These are phyloP conservation scores for Cotesia typhae DNA, from an alignment of 1,140 invertebrate genomes.

Conservation along the genomic window DNA sequence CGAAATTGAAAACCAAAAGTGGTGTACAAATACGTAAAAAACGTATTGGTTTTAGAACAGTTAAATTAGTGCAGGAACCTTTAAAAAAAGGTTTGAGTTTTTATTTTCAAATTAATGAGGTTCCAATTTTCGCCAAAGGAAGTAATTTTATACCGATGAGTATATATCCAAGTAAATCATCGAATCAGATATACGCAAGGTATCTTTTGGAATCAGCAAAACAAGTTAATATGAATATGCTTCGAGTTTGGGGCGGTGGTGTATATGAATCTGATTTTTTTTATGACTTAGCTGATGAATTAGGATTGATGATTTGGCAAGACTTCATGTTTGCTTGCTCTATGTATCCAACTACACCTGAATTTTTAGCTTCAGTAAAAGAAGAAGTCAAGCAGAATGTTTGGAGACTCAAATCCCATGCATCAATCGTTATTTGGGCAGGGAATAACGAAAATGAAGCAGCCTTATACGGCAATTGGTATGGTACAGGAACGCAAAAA, in stretches of 20 bases:
- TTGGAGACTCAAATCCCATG: conserved; percentile 84
- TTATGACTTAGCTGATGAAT: conserved; percentile 84
- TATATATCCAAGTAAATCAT: conserved; percentile 82
- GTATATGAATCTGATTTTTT: conserved; percentile 93
- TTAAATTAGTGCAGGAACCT: conserved; percentile 79
- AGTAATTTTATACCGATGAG: conserved; percentile 95
- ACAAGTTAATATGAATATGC: conserved; percentile 90
- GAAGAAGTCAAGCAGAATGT: conserved; percentile 88
- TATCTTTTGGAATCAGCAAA: conserved; percentile 77
- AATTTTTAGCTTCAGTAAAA: conserved; percentile 79
- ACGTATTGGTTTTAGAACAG: conserved; percentile 85
- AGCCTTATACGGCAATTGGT: conserved; percentile 87
- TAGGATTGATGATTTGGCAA: conserved; percentile 89
- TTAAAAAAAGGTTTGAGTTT: conserved; percentile 81
- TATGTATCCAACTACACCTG: conserved; percentile 85
- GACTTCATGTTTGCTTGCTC: conserved; percentile 98
- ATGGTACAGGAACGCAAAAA: conserved; percentile 69
- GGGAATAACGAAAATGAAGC: conserved; percentile 99
- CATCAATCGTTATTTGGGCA: conserved; percentile 89
- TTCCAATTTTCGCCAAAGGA: conserved; percentile 94
- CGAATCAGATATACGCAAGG: conserved; percentile 61
- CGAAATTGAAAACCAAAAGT: conserved; percentile 62
- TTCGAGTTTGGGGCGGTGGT: conserved; percentile 98
- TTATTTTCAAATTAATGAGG: conserved; percentile 87
- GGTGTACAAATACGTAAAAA: conserved; percentile 50